A percentile compares a stretch with the other conserved stretches of the same genome.
Conservation (phyloP, 1,140 invertebrate species). For the Tetranychus urticae region DNA sequence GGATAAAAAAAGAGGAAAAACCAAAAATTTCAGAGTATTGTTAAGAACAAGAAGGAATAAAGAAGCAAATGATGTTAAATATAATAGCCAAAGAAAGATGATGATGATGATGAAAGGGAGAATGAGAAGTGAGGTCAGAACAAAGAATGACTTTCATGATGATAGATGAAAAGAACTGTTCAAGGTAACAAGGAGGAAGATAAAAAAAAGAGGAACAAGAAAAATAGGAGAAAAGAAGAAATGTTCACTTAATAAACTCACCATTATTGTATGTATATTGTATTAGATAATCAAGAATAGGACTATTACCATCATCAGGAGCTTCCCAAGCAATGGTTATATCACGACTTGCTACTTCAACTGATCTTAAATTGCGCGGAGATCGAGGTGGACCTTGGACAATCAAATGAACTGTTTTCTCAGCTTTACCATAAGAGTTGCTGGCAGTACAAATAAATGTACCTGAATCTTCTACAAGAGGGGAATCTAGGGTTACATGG, state of each 20-base stretch:
- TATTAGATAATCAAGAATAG: slow-evolving; percentile 23
- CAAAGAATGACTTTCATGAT: not conserved
- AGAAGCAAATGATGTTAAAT: no score
- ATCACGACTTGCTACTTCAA: slow-evolving; percentile 19
- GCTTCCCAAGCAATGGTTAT: slow-evolving; percentile 22
- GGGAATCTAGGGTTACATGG: slow-evolving; percentile 18
- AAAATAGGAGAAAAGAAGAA: not conserved
- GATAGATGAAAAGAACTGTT: no score
- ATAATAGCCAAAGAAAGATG: slow-evolving; percentile 35
- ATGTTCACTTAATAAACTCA: slow-evolving; percentile 1
- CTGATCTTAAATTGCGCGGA: slow-evolving; percentile 20
- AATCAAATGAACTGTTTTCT: slow-evolving; percentile 21
- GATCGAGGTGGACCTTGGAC: slow-evolving; percentile 26
- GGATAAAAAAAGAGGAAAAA: no score
- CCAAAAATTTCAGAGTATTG: no score
- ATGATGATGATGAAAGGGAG: slow-evolving; percentile 38
- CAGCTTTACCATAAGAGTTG: slow-evolving; percentile 20
- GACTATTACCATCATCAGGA: slow-evolving; percentile 26
- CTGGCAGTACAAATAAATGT: slow-evolving; percentile 23
- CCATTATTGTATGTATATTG: slow-evolving; percentile 17
- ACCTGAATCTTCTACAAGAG: slow-evolving; percentile 21
- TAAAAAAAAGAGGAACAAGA: not conserved
- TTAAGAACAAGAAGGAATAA: no score
- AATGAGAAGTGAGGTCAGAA: not conserved
- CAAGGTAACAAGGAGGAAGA: not conserved